Evolutionary conservation across 2,888 invertebrate species (phyloP).

Genomic region (Crossocerus cetratus): DNA sequence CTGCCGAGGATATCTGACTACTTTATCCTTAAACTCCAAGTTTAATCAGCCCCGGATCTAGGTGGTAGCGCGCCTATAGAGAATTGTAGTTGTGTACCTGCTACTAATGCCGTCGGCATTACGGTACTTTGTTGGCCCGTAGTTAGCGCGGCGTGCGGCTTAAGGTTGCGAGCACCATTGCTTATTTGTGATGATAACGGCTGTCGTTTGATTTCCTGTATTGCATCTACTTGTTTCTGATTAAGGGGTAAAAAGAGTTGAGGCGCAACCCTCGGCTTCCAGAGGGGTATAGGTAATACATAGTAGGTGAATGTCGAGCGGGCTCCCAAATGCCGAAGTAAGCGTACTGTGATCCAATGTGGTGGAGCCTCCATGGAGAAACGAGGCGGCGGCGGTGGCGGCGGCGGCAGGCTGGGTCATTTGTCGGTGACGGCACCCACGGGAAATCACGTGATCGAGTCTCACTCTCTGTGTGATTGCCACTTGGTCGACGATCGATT

Average conservation of each 20-base stretch:
- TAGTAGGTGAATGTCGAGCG: not conserved
- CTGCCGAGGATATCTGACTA: slow-evolving; percentile 38
- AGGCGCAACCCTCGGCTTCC: slow-evolving; percentile 30
- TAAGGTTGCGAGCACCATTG: not conserved
- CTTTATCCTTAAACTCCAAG: slow-evolving; percentile 46
- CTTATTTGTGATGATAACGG: too few relatives aligned
- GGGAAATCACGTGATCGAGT: slow-evolving; percentile 74
- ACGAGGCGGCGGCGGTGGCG: too few relatives aligned
- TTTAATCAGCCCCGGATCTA: slow-evolving; percentile 50
- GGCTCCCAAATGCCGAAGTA: slow-evolving; percentile 35
- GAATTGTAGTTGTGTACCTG: not conserved
- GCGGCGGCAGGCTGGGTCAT: slow-evolving; percentile 65
- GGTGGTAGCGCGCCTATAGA: not conserved
- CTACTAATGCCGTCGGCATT: not conserved
- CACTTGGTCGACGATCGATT: slow-evolving; percentile 69
- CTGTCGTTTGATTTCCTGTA: too few relatives aligned
- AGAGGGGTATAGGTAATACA: slow-evolving; percentile 23
- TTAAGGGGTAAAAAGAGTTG: slow-evolving; percentile 19
- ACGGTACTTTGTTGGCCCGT: not conserved
- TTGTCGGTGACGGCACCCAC: slow-evolving; percentile 71
- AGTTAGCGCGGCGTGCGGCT: not conserved
- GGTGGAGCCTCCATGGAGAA: slow-evolving; percentile 23
- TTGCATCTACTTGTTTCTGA: not conserved
- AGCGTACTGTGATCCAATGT: slow-evolving; percentile 45
- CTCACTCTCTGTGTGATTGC: slow-evolving; percentile 68